phyloP scores from a whole-genome alignment of 2,113 vertebrate genomes.

The Myrmecobius fasciatus region DNA sequence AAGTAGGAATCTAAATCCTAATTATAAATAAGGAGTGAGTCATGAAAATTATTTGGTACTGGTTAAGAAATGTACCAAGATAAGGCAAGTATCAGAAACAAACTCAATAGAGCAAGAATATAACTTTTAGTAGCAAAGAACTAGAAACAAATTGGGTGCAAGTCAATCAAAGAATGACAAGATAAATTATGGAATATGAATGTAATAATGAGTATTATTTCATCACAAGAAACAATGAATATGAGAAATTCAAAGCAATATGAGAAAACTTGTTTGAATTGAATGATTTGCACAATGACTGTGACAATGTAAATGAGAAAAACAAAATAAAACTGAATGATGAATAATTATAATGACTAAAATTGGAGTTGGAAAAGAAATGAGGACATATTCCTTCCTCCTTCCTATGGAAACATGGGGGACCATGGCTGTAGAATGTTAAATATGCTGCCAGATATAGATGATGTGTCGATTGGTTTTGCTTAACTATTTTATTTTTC shows the following conservation, averaged over 20 bases:
- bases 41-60: not conserved
- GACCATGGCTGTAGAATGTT: not conserved
- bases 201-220: not conserved
- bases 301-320: not conserved
- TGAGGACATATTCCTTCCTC: not conserved
- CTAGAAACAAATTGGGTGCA: not conserved
- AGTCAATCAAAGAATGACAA: not conserved
- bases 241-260: not conserved
- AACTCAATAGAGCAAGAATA: not conserved
- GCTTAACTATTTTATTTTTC: not conserved
- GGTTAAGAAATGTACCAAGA: not conserved
- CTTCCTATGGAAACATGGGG: not conserved
- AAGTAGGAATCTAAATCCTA: not conserved
- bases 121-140: not conserved
- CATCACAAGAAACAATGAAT: not conserved
- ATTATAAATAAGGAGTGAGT: not conserved
- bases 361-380: not conserved
- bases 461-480: not conserved
- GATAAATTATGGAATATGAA: not conserved
- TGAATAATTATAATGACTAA: not conserved
- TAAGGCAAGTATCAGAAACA: not conserved
- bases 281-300: not conserved
- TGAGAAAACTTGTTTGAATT: not conserved
- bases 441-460: not conserved
- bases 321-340: not conserved